Base-by-base conservation (phyloP, 2,888 invertebrate species). In the Ennomos quercinarius region DNA sequence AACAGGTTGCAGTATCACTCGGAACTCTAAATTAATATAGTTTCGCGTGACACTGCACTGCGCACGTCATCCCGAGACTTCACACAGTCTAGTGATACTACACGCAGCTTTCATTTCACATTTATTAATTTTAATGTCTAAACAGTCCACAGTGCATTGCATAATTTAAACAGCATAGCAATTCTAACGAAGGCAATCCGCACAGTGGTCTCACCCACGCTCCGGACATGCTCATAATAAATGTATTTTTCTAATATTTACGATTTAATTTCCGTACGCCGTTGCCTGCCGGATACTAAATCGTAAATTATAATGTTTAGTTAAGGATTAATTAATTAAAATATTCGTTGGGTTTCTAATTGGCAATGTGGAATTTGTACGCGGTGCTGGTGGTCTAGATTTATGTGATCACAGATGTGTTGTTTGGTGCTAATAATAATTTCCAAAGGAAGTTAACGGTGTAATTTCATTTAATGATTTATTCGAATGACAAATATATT, bases 211-310 rank as follows among this genome's bases (percentile, higher is more conserved):
- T 39, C 38, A 12, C 8, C 43, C 36, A 17, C 37, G 27, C 42
- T 27, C 43, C 58, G 58, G 58, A 48, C 49, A 42, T 13, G 42
- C 54, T 46, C 60, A 43, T 62, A 63, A 58, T 57, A 54, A 63
- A 61, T 44, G 62, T 64, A 77, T 82, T 80, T 83, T 84, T 85
- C 78, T 82, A 80, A 83, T 84, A 86, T 84, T 85, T 82, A 84
- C 77, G 80, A 68, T 78, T 82, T 86, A 78, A 86, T 86, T 85
- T 86, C 85, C 85, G 72, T 66, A 62, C 45, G 58, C 60, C 60
- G 62, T 70, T 70, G 70, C 71, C 71, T 38, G 51, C 51, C 55
- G 60, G 55, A 55, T 40, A 47, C 36, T 12, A 37, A 58, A 47
- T 40, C 70, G 73, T 76, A 77, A 77, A 78, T 79, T 72, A 70